Base-by-base conservation (phyloP, 2,888 invertebrate species). In the Tetragonisca angustula region DNA sequence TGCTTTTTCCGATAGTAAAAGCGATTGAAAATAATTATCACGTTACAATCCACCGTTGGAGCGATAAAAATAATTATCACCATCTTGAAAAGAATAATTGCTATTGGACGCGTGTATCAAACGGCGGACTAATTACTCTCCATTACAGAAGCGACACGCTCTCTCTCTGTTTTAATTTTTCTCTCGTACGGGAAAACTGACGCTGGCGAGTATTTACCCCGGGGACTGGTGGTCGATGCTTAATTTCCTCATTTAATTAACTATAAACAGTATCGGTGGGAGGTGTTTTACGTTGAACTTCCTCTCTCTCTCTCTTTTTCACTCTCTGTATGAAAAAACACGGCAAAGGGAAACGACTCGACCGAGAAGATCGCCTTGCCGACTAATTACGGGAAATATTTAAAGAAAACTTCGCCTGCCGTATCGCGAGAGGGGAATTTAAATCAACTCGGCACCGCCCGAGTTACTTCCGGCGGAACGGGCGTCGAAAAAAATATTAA, bases 381-480 rank as follows among this genome's bases (percentile, higher is more conserved):
- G n/a, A 11, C 67, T 67, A 67, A 67, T 67, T 67, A 49, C 43
- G 24, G 24, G 24, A 11, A 67, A 49, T 24, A 67, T 67, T 67
- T 49, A 24, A 49, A 24, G 67, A 67, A 67, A 67, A 67, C 24
- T 67, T 67, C 36, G 32, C 2, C 36, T 36, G 6, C 0, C 15
- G 15, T 27, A n/a, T 17, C 24, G 11, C 43, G 43, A 43, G 43
- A 43, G 43, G 19, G 19, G 24, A 49, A 67, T 67, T n/a, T 36
- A 36, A 65, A 36, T 21, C 13, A 4, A 36, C 15, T 13, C 17
- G 4, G 9, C 4, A 0, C 32, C 5, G 19, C 27, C 4, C 24
- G 9, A 4, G 24, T 24, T 6, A 6, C 59, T 9, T 17, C 9
- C 24, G 21, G 4, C 15, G 4, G 49, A 11, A 61, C 19, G 4